Base-by-base conservation (phyloP, 2,888 invertebrate genomes). In the Melinaea menophilus region DNA sequence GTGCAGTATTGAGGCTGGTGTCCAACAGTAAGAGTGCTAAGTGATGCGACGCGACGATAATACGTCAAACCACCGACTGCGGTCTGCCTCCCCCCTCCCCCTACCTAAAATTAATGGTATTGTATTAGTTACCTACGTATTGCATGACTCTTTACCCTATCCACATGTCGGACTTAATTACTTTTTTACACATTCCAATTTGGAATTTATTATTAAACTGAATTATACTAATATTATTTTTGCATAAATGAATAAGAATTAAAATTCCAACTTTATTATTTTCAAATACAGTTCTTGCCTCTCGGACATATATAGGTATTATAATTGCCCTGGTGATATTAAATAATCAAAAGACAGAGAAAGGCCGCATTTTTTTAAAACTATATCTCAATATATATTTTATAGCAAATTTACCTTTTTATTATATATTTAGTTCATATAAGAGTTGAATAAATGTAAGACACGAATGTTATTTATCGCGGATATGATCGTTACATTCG, bases 51-150 rank as follows among this genome's bases (percentile, higher is more conserved):
- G 78, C 80, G 79, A 79, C 77, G 80, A 80, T 84, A 83, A 84
- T 84, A 83, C 79, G 84, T 84, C 85, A 85, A 84, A 85, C 82
- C 82, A 74, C 81, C 74, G 78, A 69, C 78, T 79, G 81, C 75
- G 80, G 82, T 78, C 72, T 73, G 73, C 69, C 74, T 72, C 73
- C 74, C 72, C 75, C 57, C 66, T 54, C 72, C 74, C 66, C 74
- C 74, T 72, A 72, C 77, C 74, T 71, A 78, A 81, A 83, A 83
- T 82, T 79, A 83, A 80, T 81, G 77, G 75, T 63, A 63, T 66
- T 64, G 58, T 51, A 51, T 51, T 51, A 51, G 51, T 51, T 51
- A 22, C 31, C 51, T 51, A 51, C 31, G 51, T 48, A 62, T 55
- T 54, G 31, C 48, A 55, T 48, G 59, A 62, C 64, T 58, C 66